Conservation (phyloP, 2,888 invertebrate genomes). For the Lepidocyrtinus sp. region DNA sequence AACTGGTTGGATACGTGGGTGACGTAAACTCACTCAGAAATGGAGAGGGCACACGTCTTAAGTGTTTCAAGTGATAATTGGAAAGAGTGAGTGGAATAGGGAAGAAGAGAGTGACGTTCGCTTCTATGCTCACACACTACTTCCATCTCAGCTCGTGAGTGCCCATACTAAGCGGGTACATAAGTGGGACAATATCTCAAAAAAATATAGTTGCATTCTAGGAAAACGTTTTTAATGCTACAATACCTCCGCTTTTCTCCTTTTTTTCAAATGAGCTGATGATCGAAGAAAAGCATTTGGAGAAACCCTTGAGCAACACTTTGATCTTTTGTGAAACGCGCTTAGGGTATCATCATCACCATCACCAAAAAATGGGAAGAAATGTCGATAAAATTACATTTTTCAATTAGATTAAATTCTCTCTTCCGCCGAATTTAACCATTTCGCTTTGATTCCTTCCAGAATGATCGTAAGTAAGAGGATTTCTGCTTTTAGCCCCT, state of each 20-base stretch:
- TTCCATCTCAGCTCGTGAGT: background rate
- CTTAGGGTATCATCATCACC: too few relatives aligned
- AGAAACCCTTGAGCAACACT: background rate
- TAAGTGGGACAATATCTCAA: background rate
- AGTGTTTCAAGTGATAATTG: background rate
- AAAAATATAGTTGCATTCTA: background rate
- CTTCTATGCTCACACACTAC: background rate
- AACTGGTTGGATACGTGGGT: background rate
- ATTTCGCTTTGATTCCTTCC: background rate
- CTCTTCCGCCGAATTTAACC: background rate
- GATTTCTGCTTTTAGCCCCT: too few relatives aligned
- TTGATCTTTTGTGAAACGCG: background rate
- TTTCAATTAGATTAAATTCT: background rate
- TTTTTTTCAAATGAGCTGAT: background rate
- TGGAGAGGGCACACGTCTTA: background rate
- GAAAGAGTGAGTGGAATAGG: background rate
- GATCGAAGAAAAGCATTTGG: background rate
- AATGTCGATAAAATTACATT: background rate
- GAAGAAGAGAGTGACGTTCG: background rate
- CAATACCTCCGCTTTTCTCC: too few relatives aligned
- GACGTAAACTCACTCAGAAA: background rate
- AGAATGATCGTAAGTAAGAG: background rate
- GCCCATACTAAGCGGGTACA: background rate
- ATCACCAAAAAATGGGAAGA: background rate
- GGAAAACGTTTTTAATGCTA: too few relatives aligned